These are phyloP conservation scores for Pentalonia nigronervosa DNA, from an alignment of 1,140 invertebrate species.

Conservation along the genomic window DNA sequence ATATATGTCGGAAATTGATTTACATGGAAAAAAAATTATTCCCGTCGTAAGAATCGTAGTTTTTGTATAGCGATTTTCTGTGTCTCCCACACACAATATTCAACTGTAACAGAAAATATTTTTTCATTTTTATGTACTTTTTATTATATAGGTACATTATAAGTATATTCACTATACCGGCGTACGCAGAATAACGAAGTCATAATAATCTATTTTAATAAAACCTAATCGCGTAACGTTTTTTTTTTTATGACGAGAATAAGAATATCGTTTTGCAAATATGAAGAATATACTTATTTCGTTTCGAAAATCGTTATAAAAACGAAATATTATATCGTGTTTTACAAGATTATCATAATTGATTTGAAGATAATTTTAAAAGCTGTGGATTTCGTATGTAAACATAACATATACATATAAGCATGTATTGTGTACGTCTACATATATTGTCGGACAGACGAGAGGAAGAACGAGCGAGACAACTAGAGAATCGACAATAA, in stretches of 20 bases:
- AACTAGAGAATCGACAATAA: too few relatives aligned
- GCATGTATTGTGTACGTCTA: too few relatives aligned
- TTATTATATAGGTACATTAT: background rate
- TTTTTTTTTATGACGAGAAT: background rate
- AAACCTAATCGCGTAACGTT: background rate
- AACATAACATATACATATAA: background rate
- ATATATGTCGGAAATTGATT: background rate
- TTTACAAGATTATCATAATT: background rate
- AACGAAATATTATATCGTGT: background rate
- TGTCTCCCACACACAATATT: background rate
- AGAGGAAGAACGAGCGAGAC: too few relatives aligned
- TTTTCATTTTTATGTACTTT: slow-evolving; percentile 10
- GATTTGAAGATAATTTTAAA: background rate
- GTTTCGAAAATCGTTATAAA: background rate
- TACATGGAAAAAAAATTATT: background rate
- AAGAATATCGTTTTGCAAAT: too few relatives aligned
- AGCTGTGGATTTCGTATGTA: background rate
- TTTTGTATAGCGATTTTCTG: slow-evolving; percentile 3
- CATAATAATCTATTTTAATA: background rate
- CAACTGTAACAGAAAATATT: background rate
- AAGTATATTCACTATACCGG: background rate
- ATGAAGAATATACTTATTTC: background rate
- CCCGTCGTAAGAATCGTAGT: background rate
- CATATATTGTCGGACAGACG: too few relatives aligned
- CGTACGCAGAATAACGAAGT: background rate